A percentile compares a stretch with the other conserved stretches of the same genome.
Conservation (phyloP, 37 sponge, comb jelly and placozoan species). For the Oopsacas minuta region DNA sequence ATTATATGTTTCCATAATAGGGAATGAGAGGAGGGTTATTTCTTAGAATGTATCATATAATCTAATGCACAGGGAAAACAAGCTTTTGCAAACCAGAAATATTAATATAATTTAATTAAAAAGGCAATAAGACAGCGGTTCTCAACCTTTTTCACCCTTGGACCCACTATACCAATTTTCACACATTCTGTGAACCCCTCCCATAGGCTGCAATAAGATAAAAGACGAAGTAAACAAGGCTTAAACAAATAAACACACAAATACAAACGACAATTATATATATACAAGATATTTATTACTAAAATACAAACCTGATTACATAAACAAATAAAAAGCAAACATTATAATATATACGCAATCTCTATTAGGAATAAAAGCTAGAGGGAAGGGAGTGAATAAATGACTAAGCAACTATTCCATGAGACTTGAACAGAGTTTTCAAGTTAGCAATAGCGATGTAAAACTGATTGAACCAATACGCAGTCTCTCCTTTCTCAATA, state of each 20-base stretch:
- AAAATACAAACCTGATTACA: neutral
- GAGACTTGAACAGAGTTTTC: neutral
- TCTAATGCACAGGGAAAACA: too few species aligned
- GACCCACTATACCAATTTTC: too few species aligned
- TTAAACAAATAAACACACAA: neutral
- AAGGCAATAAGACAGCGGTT: too few species aligned
- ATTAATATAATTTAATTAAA: too few species aligned
- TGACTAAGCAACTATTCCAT: neutral
- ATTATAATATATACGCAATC: neutral
- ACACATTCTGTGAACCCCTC: too few species aligned
- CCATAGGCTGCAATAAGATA: too few species aligned
- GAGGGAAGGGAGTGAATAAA: neutral
- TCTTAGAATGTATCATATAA: too few species aligned
- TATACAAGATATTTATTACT: neutral
- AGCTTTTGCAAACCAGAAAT: too few species aligned
- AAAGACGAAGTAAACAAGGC: neutral
- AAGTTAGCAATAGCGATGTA: neutral
- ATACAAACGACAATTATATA: neutral
- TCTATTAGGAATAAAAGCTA: neutral
- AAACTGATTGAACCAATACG: constrained; percentile 15
- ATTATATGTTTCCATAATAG: too few species aligned
- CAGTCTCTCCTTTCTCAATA: neutral
- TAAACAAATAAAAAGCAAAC: neutral
- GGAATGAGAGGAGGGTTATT: too few species aligned
- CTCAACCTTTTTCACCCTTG: too few species aligned